These are phyloP conservation scores for Keiferia lycopersicella DNA, from an alignment of 2,888 invertebrate species.

Conservation along the genomic window DNA sequence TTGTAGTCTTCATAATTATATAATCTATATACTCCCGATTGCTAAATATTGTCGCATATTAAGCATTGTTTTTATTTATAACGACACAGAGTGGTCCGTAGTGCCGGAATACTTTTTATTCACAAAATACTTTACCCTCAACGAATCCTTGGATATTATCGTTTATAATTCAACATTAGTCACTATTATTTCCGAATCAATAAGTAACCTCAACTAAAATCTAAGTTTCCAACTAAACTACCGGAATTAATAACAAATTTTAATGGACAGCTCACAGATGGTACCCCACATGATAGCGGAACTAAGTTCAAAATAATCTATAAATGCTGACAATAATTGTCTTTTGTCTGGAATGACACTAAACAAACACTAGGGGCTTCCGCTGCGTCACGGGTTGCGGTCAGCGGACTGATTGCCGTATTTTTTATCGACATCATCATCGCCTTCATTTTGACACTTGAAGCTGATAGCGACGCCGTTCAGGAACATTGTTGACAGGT, in stretches of 20 bases:
- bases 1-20: constrained; percentile 75
- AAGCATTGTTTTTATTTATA: constrained; percentile 61
- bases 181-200: constrained; percentile 51
- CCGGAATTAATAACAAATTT: constrained; percentile 58
- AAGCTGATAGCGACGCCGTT: too few relatives aligned
- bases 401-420: too few relatives aligned
- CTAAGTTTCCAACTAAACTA: constrained; percentile 63
- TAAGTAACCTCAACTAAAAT: constrained; percentile 61
- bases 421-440: too few relatives aligned
- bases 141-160: constrained; percentile 49
- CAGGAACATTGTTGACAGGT: too few relatives aligned
- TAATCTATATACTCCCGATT: constrained; percentile 76
- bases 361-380: constrained; percentile 40
- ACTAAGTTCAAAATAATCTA: constrained; percentile 63
- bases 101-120: constrained; percentile 58
- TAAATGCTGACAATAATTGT: constrained; percentile 80
- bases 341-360: constrained; percentile 81
- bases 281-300: constrained; percentile 51
- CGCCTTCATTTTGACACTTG: too few relatives aligned
- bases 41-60: constrained; percentile 81
- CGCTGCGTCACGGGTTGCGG: too few relatives aligned
- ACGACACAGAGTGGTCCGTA: constrained; percentile 63
- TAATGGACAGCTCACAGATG: constrained; percentile 54
- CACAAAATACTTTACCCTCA: constrained; percentile 55
- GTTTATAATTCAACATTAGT: constrained; percentile 53